Percentiles rank a stretch among this genome's conserved stretches.
These are phyloP conservation scores for Pantherophis alleghaniensis DNA, from an alignment of 2,797 vertebrate species.

Conservation along the genomic window DNA sequence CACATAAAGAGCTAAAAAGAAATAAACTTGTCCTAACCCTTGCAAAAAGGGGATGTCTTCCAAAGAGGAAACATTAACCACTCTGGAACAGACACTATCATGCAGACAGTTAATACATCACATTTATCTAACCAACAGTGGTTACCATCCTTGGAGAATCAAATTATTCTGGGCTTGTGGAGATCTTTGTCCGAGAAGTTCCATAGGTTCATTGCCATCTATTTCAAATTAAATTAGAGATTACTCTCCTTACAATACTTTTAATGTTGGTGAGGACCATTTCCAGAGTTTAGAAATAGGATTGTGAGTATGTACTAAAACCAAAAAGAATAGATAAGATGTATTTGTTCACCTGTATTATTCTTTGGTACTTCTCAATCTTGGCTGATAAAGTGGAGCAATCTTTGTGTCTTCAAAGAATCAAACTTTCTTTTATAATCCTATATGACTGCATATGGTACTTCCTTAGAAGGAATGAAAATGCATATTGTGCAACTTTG, in stretches of 20 bases:
- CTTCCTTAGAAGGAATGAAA: neutral
- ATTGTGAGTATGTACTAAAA: neutral
- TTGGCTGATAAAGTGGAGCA: neutral
- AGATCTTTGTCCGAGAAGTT: neutral
- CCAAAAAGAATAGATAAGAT: neutral
- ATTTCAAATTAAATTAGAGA: neutral
- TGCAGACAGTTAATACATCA: neutral
- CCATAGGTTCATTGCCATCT: neutral
- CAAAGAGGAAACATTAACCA: neutral
- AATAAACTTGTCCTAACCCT: conserved; percentile 21
- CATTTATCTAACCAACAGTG: neutral
- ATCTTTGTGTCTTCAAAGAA: neutral
- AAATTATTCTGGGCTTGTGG: neutral
- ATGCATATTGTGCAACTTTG: neutral
- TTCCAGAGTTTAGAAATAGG: neutral
- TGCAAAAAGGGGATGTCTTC: neutral
- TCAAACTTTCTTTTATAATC: neutral
- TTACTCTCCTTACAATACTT: neutral
- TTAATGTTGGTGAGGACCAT: neutral
- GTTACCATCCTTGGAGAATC: neutral
- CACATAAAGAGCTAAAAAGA: conserved; percentile 29
- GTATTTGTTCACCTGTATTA: neutral
- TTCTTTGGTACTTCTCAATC: neutral
- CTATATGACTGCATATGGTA: neutral
- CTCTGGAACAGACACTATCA: neutral